Evolutionary conservation across 2,113 vertebrate genomes (phyloP), one percentile per base, ranked within the genome.

Genomic region (Clarias batrachus): DNA sequence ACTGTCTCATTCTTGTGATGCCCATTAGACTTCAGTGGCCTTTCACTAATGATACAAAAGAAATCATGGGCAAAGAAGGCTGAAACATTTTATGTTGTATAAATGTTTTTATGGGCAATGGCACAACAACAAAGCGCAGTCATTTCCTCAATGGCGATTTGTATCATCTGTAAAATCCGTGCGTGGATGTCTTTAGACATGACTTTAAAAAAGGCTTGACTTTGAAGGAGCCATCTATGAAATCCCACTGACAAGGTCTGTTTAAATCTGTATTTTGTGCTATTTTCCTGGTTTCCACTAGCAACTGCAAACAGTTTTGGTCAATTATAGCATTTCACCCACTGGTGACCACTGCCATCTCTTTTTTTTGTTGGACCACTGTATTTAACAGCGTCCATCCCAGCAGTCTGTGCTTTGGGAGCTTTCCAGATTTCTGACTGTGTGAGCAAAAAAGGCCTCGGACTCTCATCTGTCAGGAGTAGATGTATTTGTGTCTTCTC

Each of bases 281-380:
- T 81, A 33, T 77, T 23, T 27, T n/a, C 7, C 14, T 56, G 37
- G 81, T 88, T 63, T 88, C 79, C 79, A 88, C 65, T 85, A 77
- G 84, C 71, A 82, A 82, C 68, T 60, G 60, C 63, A 60, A 70
- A 48, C 23, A 33, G 27, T 68, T 80, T 76, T 59, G 3, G 25
- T 33, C 30, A 41, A 66, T 87, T 77, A 66, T 59, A 83, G 68
- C 79, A 41, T 83, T 83, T 83, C 81, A 79, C 81, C 48, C 37
- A 74, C 21, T 37, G 7, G n/a, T 81, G 78, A 62, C 57, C 71
- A 25, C 25, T 62, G 27, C 63, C 6, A 9, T 63, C 76, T 70
- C 33, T 82, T 30, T 48, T 48, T 77, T 57, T 77, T 57, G 54
- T 57, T 78, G 71, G 41, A 77, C 48, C 48, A 59, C 33, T 70